Conservation (phyloP, 2,797 vertebrate genomes). For the Poecilia wingei region DNA sequence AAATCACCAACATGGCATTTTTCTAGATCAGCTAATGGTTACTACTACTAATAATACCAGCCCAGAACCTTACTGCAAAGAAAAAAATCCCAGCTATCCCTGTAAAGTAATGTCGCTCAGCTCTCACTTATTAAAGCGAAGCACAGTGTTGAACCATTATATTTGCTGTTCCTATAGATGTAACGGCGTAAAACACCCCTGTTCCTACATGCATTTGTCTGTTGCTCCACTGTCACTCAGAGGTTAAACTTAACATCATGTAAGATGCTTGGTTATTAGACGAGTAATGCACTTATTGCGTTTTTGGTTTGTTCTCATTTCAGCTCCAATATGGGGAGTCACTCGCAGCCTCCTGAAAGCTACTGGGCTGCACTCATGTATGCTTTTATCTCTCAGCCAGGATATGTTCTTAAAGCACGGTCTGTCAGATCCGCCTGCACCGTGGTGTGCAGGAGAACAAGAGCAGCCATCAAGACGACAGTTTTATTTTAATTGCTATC, state of each 20-base stretch:
- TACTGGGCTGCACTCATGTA: slow-evolving; percentile 76
- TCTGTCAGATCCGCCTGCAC: slow-evolving; percentile 79
- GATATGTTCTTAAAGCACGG: slow-evolving; percentile 80
- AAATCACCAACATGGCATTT: not conserved
- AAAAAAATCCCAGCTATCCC: not conserved
- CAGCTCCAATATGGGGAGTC: slow-evolving; percentile 53
- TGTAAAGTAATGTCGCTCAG: slow-evolving; percentile 40
- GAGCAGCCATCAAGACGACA: slow-evolving; percentile 83
- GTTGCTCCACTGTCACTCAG: slow-evolving; percentile 31
- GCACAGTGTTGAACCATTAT: slow-evolving; percentile 53
- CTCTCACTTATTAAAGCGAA: slow-evolving; percentile 58
- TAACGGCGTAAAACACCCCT: slow-evolving; percentile 32
- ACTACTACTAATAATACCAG: not conserved
- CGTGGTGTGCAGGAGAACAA: slow-evolving; percentile 75
- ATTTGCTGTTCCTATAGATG: slow-evolving; percentile 55
- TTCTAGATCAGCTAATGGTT: not conserved
- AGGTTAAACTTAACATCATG: slow-evolving; percentile 71
- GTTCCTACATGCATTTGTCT: slow-evolving; percentile 37
- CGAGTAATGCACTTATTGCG: slow-evolving; percentile 63
- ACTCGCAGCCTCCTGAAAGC: slow-evolving; percentile 81
- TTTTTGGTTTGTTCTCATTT: slow-evolving; percentile 54
- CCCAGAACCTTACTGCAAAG: not conserved
- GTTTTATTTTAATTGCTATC: slow-evolving; percentile 86
- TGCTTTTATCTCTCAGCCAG: slow-evolving; percentile 81
- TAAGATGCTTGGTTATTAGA: slow-evolving; percentile 65